Conservation (phyloP, 2,113 vertebrate species). For the Chaetodon auriga region DNA sequence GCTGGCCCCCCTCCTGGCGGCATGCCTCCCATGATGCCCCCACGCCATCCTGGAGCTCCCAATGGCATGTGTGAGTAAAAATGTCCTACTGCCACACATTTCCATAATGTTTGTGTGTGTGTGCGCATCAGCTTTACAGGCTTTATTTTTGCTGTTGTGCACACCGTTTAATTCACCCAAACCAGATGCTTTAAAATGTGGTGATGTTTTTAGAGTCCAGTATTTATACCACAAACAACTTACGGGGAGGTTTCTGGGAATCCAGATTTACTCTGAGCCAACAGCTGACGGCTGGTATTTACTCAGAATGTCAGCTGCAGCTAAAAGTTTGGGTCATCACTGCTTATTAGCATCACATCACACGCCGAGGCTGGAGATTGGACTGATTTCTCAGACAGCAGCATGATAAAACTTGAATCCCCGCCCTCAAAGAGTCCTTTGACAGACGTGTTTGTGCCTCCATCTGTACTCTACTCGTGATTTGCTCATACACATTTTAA, state of each 20-base stretch:
- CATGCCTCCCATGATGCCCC: conserved; percentile 90
- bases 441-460: neutral
- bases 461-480: neutral
- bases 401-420: neutral
- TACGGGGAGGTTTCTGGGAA: neutral
- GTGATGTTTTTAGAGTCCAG: neutral
- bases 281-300: conserved; percentile 36
- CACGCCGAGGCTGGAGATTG: neutral
- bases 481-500: neutral
- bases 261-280: neutral
- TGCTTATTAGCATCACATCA: conserved; percentile 31
- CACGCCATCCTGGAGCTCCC: conserved; percentile 89
- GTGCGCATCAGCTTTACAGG: neutral
- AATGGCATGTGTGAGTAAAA: conserved; percentile 96
- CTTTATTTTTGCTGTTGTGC: conserved; percentile 2
- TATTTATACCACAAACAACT: conserved; percentile 26
- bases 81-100: neutral
- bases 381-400: neutral
- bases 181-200: neutral
- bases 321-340: conserved; percentile 24
- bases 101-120: neutral
- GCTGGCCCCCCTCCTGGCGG: conserved; percentile 79
- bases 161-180: neutral
- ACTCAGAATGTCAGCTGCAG: conserved; percentile 35
- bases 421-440: neutral